phyloP scores from a whole-genome alignment of 1,140 invertebrate species.

The Drosophila lini region DNA sequence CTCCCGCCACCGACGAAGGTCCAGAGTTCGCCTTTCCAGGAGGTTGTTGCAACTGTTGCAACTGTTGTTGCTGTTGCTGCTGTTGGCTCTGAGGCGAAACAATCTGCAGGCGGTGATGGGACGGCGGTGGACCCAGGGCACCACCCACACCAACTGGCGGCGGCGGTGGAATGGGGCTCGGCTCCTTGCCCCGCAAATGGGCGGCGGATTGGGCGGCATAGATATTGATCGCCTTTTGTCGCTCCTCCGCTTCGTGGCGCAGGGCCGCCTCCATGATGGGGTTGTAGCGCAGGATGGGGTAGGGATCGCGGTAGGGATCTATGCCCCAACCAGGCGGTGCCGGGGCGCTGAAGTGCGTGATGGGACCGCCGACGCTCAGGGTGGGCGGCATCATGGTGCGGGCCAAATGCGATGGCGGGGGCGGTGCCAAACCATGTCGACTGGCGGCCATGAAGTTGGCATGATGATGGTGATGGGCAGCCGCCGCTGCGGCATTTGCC shows the following conservation, averaged over 20 bases:
- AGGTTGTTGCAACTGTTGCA: conserved; percentile 13
- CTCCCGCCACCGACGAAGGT: conserved; percentile 18
- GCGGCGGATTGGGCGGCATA: conserved; percentile 87
- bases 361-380: conserved; percentile 85
- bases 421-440: conserved; percentile 85
- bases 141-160: conserved; percentile 73
- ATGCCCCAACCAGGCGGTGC: conserved; percentile 86
- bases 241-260: conserved; percentile 90
- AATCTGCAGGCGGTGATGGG: conserved; percentile 81
- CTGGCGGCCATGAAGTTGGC: conserved; percentile 83
- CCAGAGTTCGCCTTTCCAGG: conserved; percentile 10
- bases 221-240: conserved; percentile 89
- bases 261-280: conserved; percentile 90
- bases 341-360: conserved; percentile 86
- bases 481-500: conserved; percentile 68
- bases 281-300: conserved; percentile 88
- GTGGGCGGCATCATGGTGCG: conserved; percentile 85
- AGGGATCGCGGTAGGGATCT: conserved; percentile 88
- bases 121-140: conserved; percentile 85
- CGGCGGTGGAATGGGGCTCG: conserved; percentile 86
- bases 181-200: conserved; percentile 87
- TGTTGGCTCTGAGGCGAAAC: conserved; percentile 27
- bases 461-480: conserved; percentile 80
- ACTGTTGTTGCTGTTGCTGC: conserved; percentile 34
- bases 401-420: conserved; percentile 86